These are phyloP conservation scores for Aepyceros melampus DNA, from an alignment of 2,113 vertebrate genomes.

Conservation along the genomic window DNA sequence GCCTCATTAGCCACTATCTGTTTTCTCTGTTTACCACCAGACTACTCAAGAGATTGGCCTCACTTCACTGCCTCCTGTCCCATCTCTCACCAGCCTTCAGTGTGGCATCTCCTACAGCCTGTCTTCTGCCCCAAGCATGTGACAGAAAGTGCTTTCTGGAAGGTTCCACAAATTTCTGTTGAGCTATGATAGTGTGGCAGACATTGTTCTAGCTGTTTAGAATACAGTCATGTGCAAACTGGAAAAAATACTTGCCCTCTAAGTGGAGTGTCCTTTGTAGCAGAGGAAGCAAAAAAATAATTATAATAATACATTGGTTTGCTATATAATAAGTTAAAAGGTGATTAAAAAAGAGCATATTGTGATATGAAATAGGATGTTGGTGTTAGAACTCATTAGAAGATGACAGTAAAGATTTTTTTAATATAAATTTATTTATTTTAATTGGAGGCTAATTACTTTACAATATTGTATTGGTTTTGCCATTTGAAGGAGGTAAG, in stretches of 20 bases:
- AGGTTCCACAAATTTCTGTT: not conserved
- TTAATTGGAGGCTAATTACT: no score
- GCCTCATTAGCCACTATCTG: not conserved
- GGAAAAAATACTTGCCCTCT: not conserved
- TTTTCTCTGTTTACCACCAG: not conserved
- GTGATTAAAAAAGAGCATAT: not conserved
- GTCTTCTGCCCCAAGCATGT: not conserved
- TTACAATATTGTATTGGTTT: not conserved
- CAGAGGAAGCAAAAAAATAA: not conserved
- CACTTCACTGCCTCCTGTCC: not conserved
- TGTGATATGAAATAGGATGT: not conserved
- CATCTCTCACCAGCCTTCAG: not conserved
- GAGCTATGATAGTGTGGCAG: not conserved
- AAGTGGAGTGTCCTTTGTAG: not conserved
- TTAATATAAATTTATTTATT: no score
- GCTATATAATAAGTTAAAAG: not conserved
- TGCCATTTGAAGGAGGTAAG: not conserved
- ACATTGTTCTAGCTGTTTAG: not conserved
- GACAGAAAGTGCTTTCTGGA: not conserved
- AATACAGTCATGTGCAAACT: not conserved
- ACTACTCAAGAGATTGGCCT: not conserved
- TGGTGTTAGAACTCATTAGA: not conserved
- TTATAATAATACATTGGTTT: not conserved
- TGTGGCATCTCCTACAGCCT: not conserved
- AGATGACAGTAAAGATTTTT: no score